Conservation (phyloP, 2,888 invertebrate species). For the Drosophila tanythrix region DNA sequence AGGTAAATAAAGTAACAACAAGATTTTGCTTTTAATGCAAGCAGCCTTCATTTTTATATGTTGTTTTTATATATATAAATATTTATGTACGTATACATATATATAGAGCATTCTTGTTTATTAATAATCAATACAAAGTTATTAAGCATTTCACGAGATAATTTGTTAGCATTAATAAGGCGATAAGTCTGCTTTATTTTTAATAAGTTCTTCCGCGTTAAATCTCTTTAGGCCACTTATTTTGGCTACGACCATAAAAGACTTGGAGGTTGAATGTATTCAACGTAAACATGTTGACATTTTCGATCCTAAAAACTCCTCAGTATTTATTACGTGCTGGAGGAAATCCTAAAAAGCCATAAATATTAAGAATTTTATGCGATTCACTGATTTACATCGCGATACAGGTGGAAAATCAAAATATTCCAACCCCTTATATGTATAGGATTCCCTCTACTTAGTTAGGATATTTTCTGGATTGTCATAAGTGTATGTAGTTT, state of each 20-base stretch:
- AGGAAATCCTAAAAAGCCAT: not conserved
- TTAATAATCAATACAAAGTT: not conserved
- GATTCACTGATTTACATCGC: not conserved
- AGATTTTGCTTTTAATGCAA: not conserved
- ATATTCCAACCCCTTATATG: not conserved
- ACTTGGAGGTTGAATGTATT: not conserved
- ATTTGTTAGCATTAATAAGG: not conserved
- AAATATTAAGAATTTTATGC: not conserved
- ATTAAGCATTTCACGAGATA: not conserved
- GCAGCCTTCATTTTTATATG: fast-evolving
- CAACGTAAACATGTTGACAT: not conserved
- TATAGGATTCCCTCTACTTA: not conserved
- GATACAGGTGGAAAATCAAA: not conserved
- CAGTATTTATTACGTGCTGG: not conserved
- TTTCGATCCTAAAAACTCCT: not conserved
- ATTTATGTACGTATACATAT: not conserved
- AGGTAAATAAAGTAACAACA: not conserved
- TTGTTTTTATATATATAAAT: not conserved
- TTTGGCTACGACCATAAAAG: not conserved
- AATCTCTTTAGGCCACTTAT: not conserved
- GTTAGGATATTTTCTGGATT: not conserved
- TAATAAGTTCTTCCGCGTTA: not conserved
- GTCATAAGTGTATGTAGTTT: not conserved
- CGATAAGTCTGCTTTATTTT: not conserved
- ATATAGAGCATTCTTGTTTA: not conserved